Percentiles rank a stretch among this genome's conserved stretches.
Conservation (phyloP, 2,113 vertebrate genomes). For the Morone saxatilis region DNA sequence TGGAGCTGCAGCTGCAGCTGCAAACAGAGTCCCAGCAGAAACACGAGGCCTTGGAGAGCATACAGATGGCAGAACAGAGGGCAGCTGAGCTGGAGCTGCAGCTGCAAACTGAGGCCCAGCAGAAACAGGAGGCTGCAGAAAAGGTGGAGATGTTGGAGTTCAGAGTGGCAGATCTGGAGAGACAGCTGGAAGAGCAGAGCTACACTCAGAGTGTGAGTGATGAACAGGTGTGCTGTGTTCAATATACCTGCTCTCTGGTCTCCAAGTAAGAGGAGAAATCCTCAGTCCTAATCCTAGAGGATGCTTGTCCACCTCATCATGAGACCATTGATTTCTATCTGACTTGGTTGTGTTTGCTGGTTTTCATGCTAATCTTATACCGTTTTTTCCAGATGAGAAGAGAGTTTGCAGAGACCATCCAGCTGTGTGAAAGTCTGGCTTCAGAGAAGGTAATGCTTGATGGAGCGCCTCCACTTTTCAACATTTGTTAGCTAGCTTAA, state of each 20-base stretch:
- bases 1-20: constrained; percentile 64
- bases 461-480: no score
- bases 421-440: constrained; percentile 87
- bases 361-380: background rate
- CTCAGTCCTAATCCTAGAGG: no score
- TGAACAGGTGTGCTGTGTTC: constrained; percentile 66
- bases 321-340: background rate
- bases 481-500: no score
- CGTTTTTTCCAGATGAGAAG: constrained; percentile 71
- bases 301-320: no score
- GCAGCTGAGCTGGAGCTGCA: constrained; percentile 51
- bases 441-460: constrained; percentile 84
- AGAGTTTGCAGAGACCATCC: constrained; percentile 87
- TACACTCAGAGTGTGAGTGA: background rate
- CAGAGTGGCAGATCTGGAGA: constrained; percentile 57
- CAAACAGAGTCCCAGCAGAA: constrained; percentile 53
- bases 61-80: constrained; percentile 30
- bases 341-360: background rate
- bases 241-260: constrained; percentile 45
- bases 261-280: no score
- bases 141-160: constrained; percentile 44
- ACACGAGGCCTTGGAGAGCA: constrained; percentile 43
- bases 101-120: constrained; percentile 17
- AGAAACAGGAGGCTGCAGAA: constrained; percentile 32
- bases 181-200: constrained; percentile 49